Percentiles rank a stretch among this genome's conserved stretches.
These are phyloP conservation scores for Zophobas morio DNA, from an alignment of 1,140 invertebrate genomes.

Conservation along the genomic window DNA sequence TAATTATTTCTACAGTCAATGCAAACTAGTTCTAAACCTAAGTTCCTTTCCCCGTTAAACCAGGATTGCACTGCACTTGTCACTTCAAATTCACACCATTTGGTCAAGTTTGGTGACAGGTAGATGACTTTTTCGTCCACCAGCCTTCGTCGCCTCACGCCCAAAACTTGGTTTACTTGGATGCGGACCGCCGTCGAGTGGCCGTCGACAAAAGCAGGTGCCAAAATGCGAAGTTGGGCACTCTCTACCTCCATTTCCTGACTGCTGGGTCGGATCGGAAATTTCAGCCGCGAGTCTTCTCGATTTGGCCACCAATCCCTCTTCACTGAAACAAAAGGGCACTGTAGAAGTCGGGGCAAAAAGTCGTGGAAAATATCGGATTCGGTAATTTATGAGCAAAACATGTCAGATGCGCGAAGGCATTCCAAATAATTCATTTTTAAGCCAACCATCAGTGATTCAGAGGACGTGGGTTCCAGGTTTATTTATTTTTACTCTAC, in stretches of 20 bases:
- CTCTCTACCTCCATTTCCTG: slow-evolving; percentile 57
- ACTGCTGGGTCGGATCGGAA: slow-evolving; percentile 52
- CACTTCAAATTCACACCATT: slow-evolving; percentile 74
- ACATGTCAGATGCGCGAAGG: slow-evolving; percentile 36
- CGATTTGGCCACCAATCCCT: slow-evolving; percentile 51
- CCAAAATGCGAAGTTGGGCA: slow-evolving; percentile 61
- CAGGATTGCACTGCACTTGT: slow-evolving; percentile 70
- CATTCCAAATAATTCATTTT: slow-evolving; percentile 43
- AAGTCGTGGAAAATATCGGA: background rate
- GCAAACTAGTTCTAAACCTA: slow-evolving; percentile 71
- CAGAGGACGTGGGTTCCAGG: slow-evolving; percentile 48
- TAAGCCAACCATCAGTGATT: slow-evolving; percentile 38
- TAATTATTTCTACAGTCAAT: slow-evolving; percentile 63
- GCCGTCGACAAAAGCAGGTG: slow-evolving; percentile 52
- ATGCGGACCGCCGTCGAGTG: slow-evolving; percentile 53
- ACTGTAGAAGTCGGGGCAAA: background rate
- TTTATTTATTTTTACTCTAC: slow-evolving; percentile 50
- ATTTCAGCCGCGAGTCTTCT: slow-evolving; percentile 53
- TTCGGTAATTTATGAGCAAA: slow-evolving; percentile 23
- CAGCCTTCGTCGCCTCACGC: slow-evolving; percentile 56
- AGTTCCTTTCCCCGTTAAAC: slow-evolving; percentile 68
- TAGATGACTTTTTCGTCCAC: slow-evolving; percentile 60
- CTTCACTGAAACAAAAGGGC: slow-evolving; percentile 61
- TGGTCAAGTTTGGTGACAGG: slow-evolving; percentile 56
- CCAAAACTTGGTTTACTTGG: slow-evolving; percentile 61